A percentile compares a stretch with the other conserved stretches of the same genome.
These are phyloP conservation scores for Microcebus jonahi DNA, from an alignment of 2,113 vertebrate genomes.

Conservation along the genomic window DNA sequence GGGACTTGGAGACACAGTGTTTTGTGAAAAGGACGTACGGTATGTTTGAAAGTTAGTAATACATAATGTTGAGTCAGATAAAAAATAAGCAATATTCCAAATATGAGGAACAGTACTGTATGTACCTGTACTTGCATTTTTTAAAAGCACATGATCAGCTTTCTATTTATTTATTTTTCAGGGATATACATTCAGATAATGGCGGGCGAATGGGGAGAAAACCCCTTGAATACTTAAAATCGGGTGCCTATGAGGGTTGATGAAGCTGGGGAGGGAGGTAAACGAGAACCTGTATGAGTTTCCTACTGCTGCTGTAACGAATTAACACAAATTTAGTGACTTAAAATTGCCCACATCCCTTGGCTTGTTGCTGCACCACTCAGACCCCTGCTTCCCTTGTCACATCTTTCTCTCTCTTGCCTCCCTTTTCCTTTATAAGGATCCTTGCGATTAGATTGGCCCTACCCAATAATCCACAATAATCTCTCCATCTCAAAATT, in stretches of 20 bases:
- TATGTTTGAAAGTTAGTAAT: background rate
- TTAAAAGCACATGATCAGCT: background rate
- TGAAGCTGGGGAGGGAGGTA: background rate
- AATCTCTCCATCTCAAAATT: background rate
- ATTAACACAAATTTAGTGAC: background rate
- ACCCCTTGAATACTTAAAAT: background rate
- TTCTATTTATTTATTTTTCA: background rate
- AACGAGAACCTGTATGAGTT: background rate
- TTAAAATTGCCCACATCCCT: background rate
- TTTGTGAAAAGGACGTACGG: background rate
- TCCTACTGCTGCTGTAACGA: slow-evolving; percentile 8
- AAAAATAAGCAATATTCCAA: background rate
- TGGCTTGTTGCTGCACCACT: background rate
- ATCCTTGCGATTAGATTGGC: background rate
- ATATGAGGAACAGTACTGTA: background rate
- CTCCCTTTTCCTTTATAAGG: slow-evolving; percentile 15
- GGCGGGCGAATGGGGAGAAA: background rate
- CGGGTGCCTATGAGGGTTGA: background rate
- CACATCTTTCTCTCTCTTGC: background rate
- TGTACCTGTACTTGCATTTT: background rate
- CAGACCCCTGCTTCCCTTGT: background rate
- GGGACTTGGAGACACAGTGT: background rate
- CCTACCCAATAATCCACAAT: background rate
- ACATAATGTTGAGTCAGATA: background rate
- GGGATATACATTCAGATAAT: background rate